Base-by-base conservation (phyloP, 2,888 invertebrate genomes). In the Drosophila setosimentum region DNA sequence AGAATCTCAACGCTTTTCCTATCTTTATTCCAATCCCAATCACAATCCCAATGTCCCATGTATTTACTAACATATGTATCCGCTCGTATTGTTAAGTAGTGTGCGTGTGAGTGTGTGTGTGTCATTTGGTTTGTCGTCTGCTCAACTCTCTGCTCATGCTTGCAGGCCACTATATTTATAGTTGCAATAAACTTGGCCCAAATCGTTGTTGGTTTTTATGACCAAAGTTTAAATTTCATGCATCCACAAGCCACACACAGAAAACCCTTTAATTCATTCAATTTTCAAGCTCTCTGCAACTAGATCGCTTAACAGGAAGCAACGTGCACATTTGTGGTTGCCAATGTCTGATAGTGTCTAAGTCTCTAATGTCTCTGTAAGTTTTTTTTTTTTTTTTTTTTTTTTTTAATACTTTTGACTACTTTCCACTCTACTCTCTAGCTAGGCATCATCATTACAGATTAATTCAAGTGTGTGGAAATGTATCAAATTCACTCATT, bases 181-280 rank as follows among this genome's bases (percentile, higher is more conserved):
- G 76, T 80, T 78, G 77, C 80, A 76, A 78, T 78, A 76, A 78
- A 78, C 72, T 76, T 68, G 80, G 62, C 37, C 67, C 66, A 62
- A 55, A 76, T 72, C 80, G 64, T 40, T 72, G 65, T 57, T 68
- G 62, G 49, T 68, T 80, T 75, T 72, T 68, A 68, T 50, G 58
- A 58, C 40, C 33, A 50, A 33, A 68, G 58, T 68, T 68, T 68
- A 68, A 68, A 59, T 70, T 70, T 60, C 51, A 60, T 53, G 37
- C 70, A 70, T 60, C 49, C 40, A 27, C 2, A 42, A 40, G 40
- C 42, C 24, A 45, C 42, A 59, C 49, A 29, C 65, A 30, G 18
- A 48, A 54, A 42, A n/a, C 35, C 40, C 33, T 69, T 74, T 49
- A 57, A 69, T 60, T 65, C 57, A 50, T 21, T 30, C 32, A 66